Base-by-base conservation (phyloP, 1,140 invertebrate species). In the Plutomurus gul region DNA sequence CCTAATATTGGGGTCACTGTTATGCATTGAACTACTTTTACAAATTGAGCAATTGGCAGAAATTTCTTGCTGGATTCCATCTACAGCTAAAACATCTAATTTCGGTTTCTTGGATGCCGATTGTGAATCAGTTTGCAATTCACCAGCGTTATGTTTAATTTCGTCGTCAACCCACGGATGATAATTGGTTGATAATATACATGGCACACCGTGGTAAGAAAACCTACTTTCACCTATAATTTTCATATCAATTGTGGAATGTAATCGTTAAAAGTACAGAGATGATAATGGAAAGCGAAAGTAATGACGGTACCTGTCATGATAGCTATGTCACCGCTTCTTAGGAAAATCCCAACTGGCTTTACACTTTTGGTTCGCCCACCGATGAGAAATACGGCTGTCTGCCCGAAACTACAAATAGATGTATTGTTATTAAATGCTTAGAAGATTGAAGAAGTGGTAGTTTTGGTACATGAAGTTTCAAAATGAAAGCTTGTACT, bases 301-400 rank as follows among this genome's bases (percentile, higher is more conserved):
- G n/a, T n/a, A n/a, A n/a, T n/a, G n/a, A n/a, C n/a, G n/a, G n/a
- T n/a, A n/a, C n/a, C 90, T 7, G 92, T 92, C 95, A 96, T 96
- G 0, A 96, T 85, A 4, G 95, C 83, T 77, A 95, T 87, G 87
- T 96, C 95, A 8, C 94, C 95, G 87, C 93, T 95, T 43, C 90
- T 86, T 7, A 96, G 85, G 83, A 91, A 89, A 27, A 96, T 85
- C 2, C 93, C 90, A 11, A 89, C 86, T 7, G 94, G 91, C 77
- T 89, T 86, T 51, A 90, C 88, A 47, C 91, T 89, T 83, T 92
- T 90, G 0, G 87, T 90, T 77, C 84, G 82, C 30, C 93, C 93
- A 18, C 95, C 95, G 81, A 96, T 90, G 40, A 96, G 86, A 87
- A 96, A 96, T 83, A 96, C 90, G 10, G 93, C 94, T 82, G 91